Evolutionary conservation across 2,888 invertebrate genomes (phyloP).

Genomic region (Hirudinaria manillensis): DNA sequence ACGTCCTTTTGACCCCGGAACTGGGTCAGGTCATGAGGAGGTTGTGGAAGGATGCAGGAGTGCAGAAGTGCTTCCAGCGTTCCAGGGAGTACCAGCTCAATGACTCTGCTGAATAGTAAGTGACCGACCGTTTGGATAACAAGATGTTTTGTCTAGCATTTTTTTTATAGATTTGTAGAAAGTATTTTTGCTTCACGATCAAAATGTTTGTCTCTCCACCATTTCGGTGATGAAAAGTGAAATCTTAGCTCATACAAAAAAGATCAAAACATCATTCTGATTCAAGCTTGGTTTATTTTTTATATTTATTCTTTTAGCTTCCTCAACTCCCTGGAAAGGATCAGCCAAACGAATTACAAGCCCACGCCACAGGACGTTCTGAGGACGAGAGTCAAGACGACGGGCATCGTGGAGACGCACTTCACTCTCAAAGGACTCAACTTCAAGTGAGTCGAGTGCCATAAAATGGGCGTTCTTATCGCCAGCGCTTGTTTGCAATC

Average conservation of each 20-base stretch:
- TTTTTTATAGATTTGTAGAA: neutral
- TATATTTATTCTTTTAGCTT: slow-evolving; percentile 57
- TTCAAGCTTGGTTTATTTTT: neutral
- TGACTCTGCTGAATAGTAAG: slow-evolving; percentile 77
- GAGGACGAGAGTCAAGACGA: slow-evolving; percentile 80
- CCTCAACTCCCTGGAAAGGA: slow-evolving; percentile 77
- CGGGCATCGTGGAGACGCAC: slow-evolving; percentile 84
- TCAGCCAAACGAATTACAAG: slow-evolving; percentile 73
- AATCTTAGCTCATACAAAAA: neutral
- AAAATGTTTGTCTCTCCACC: neutral
- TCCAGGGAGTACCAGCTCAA: slow-evolving; percentile 64
- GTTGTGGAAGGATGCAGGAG: slow-evolving; percentile 78
- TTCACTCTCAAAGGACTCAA: slow-evolving; percentile 80
- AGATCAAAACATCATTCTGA: neutral
- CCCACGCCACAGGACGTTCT: slow-evolving; percentile 85
- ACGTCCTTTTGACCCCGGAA: slow-evolving; percentile 75
- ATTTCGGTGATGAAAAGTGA: neutral
- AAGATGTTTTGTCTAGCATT: neutral
- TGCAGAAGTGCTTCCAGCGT: slow-evolving; percentile 69
- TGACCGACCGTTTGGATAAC: slow-evolving; percentile 25
- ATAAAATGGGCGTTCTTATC: neutral
- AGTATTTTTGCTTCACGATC: neutral
- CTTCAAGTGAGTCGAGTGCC: slow-evolving; percentile 67
- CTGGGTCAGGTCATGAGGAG: slow-evolving; percentile 77
- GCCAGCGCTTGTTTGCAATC: neutral